These are phyloP conservation scores for Heliconius eleuchia DNA, from an alignment of 1,140 invertebrate genomes.

Conservation along the genomic window DNA sequence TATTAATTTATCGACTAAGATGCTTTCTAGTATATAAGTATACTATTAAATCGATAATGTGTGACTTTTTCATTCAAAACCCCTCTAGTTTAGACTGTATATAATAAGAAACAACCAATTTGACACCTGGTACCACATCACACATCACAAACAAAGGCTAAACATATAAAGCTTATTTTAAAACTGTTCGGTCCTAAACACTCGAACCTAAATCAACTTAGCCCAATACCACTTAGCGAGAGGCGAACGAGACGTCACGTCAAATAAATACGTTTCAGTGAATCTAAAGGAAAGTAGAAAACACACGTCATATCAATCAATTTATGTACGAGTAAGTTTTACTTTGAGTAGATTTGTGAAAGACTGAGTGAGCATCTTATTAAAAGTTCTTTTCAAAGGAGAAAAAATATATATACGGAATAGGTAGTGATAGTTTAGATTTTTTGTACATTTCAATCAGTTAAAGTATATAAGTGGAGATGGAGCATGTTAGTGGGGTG, in stretches of 20 bases:
- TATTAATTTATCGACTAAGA: no score
- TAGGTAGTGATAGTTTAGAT: constrained; percentile 16
- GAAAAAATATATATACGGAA: background rate
- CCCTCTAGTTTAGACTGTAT: no score
- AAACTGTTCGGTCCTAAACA: constrained; percentile 8
- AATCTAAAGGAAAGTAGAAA: constrained; percentile 13
- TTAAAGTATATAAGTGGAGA: constrained; percentile 41
- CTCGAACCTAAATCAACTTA: constrained; percentile 28
- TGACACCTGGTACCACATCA: background rate
- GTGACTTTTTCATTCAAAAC: no score
- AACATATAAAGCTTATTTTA: background rate
- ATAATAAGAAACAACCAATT: background rate
- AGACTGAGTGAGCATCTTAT: constrained; percentile 3
- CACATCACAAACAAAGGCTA: constrained; percentile 1
- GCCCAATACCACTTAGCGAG: constrained; percentile 11
- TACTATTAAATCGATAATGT: no score
- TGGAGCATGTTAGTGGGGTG: constrained; percentile 23
- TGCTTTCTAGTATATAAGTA: no score
- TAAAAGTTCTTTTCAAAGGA: constrained; percentile 1
- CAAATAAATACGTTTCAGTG: constrained; percentile 22
- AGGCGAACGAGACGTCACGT: background rate
- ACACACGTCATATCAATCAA: constrained; percentile 12
- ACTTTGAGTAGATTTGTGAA: background rate
- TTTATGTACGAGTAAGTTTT: constrained; percentile 1
- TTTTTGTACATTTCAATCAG: constrained; percentile 53